Evolutionary conservation across 2,113 vertebrate species (phyloP).

Genomic region (Callipepla californica): DNA sequence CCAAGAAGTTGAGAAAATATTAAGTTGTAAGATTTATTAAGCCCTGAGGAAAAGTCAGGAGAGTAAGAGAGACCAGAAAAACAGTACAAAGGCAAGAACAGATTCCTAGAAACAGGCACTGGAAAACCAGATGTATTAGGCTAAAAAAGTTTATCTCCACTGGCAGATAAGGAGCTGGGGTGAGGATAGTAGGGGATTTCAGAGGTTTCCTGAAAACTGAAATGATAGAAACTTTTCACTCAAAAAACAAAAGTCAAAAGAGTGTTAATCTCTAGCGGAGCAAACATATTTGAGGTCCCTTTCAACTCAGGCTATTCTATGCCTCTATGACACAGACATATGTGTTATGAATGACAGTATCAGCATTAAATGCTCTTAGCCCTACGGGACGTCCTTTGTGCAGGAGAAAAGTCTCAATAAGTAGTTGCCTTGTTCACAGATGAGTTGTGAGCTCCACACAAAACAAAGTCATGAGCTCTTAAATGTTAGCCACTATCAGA

Average conservation of each 20-base stretch:
- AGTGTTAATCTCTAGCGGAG: fast-evolving
- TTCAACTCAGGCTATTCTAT: no score
- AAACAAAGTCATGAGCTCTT: background rate
- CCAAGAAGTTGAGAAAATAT: background rate
- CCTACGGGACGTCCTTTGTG: background rate
- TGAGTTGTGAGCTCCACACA: background rate
- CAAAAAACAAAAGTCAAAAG: background rate
- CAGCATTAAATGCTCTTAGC: slow-evolving; percentile 32
- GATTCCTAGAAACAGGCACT: background rate
- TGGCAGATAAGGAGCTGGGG: background rate
- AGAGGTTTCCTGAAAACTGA: background rate
- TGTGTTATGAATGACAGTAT: background rate
- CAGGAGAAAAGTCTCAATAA: background rate
- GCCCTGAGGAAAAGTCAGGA: background rate
- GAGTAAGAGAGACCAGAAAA: background rate
- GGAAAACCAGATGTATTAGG: background rate
- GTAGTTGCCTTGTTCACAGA: background rate
- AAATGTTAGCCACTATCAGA: background rate
- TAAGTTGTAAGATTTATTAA: slow-evolving; percentile 19
- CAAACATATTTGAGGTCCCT: no score
- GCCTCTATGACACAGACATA: background rate
- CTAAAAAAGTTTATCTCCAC: background rate
- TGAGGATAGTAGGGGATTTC: background rate
- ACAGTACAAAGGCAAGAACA: background rate
- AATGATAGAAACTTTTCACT: background rate